These are phyloP conservation scores for Temnothorax longispinosus DNA, from an alignment of 1,140 invertebrate genomes.

Conservation along the genomic window DNA sequence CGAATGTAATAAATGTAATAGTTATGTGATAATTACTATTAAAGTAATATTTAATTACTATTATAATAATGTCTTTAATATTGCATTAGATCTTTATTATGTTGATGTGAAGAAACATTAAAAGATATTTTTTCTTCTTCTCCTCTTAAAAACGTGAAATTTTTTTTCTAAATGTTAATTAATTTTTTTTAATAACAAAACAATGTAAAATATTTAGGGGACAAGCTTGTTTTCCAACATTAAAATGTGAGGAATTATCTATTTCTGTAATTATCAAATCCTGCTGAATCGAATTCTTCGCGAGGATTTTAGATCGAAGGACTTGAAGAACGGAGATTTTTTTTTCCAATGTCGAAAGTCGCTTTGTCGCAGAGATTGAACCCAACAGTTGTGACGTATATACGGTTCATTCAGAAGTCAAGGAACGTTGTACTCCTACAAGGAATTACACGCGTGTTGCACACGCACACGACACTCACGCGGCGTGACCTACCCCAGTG, in stretches of 20 bases:
- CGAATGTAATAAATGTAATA: not conserved
- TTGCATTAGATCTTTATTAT: not conserved
- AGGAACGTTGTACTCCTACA: conserved; percentile 67
- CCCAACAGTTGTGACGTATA: not conserved
- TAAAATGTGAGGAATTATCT: not conserved
- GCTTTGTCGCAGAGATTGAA: not conserved
- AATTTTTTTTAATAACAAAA: not conserved
- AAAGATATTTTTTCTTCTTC: not conserved
- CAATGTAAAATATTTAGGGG: not conserved
- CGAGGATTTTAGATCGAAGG: not conserved
- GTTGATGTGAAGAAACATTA: not conserved
- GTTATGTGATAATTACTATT: not conserved
- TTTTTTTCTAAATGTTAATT: not conserved
- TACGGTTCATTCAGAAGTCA: conserved; percentile 64
- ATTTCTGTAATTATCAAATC: not conserved
- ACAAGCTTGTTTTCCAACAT: not conserved
- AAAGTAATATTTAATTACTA: not conserved
- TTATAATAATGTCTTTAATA: not conserved
- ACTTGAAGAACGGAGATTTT: not conserved
- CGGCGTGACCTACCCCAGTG: conserved; percentile 81
- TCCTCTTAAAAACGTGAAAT: not conserved
- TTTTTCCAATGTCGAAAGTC: not conserved
- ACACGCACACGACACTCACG: conserved; percentile 56
- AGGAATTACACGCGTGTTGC: conserved; percentile 67
- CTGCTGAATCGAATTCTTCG: not conserved